Conservation (phyloP, 2,113 vertebrate species). For the Saimiri boliviensis region DNA sequence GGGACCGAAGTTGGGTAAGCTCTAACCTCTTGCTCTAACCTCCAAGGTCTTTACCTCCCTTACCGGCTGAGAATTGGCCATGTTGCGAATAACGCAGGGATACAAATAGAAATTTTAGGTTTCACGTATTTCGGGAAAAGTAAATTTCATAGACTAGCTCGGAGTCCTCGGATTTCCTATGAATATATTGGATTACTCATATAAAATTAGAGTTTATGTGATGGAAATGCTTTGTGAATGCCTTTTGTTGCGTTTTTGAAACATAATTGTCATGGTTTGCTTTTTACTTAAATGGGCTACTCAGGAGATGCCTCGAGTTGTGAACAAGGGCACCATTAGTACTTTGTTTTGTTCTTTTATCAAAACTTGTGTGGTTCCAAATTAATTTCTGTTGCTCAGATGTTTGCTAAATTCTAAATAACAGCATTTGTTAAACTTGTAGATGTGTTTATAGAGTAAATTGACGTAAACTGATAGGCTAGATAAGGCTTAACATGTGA, state of each 20-base stretch:
- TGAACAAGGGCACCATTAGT: background rate
- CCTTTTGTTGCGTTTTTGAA: background rate
- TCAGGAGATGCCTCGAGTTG: background rate
- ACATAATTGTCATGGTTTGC: background rate
- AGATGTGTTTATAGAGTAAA: background rate
- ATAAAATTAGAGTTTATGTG: background rate
- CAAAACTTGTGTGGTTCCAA: background rate
- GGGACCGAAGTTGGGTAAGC: background rate
- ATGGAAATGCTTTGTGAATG: background rate
- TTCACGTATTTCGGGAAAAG: background rate
- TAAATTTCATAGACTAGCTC: background rate
- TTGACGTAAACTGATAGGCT: background rate
- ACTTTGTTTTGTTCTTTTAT: background rate
- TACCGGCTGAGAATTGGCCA: fast-evolving
- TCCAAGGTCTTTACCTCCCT: background rate
- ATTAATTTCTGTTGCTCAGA: background rate
- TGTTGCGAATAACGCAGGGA: background rate
- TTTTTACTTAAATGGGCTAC: background rate
- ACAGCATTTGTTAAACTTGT: background rate
- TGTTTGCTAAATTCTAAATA: background rate
- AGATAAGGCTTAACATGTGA: background rate
- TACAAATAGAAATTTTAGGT: background rate
- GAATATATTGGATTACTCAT: background rate
- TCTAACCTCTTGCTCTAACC: background rate
- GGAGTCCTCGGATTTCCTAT: background rate